Conservation (phyloP, 1,140 invertebrate genomes). For the Orchestia grillus region DNA sequence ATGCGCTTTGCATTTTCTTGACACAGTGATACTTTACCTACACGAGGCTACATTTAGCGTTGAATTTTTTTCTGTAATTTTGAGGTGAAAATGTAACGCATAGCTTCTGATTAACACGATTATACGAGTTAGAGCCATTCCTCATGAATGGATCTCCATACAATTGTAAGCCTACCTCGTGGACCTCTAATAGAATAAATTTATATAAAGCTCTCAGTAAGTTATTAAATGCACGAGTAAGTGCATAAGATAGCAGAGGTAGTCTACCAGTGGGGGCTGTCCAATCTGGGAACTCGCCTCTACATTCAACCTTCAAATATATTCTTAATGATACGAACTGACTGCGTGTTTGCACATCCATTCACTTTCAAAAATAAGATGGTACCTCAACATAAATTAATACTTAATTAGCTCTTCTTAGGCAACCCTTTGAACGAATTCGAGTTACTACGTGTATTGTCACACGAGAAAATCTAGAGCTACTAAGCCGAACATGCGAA, state of each 20-base stretch:
- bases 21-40: neutral
- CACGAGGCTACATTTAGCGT: neutral
- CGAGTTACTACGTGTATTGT: neutral
- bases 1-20: neutral
- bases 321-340: too few species aligned
- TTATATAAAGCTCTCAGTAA: too few species aligned
- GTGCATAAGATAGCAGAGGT: neutral
- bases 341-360: too few species aligned
- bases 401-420: neutral
- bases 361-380: too few species aligned
- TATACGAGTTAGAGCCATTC: neutral
- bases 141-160: neutral
- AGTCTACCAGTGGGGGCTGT: neutral
- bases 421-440: neutral
- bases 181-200: neutral
- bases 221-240: too few species aligned
- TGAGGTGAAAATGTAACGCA: neutral
- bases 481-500: neutral
- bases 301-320: neutral
- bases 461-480: too few species aligned
- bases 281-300: neutral
- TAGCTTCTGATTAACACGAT: neutral
- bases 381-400: neutral
- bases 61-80: neutral
- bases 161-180: neutral